These are phyloP conservation scores for Malurus splendens DNA, from an alignment of 2,797 vertebrate genomes.

Conservation along the genomic window DNA sequence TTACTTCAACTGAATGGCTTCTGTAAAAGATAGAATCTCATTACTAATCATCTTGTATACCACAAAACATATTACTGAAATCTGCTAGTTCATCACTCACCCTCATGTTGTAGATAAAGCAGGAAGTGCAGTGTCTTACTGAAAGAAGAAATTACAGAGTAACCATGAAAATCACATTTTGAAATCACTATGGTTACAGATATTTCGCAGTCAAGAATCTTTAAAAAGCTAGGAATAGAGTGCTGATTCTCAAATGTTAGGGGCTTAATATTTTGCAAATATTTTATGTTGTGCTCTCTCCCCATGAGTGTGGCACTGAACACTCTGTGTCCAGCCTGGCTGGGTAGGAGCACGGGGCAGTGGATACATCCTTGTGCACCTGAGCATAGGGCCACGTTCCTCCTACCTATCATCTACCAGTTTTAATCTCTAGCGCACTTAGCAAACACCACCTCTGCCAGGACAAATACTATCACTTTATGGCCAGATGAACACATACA, in stretches of 20 bases:
- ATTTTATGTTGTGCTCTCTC: not conserved
- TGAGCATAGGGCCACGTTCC: not conserved
- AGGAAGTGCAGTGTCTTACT: not conserved
- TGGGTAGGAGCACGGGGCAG: not conserved
- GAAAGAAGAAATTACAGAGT: not conserved
- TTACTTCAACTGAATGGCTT: not conserved
- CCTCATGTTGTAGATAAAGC: not conserved
- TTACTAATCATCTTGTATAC: not conserved
- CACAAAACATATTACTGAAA: not conserved
- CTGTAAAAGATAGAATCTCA: not conserved
- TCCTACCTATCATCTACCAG: not conserved
- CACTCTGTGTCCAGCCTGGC: not conserved
- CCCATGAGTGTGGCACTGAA: fast-evolving
- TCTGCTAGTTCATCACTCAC: not conserved
- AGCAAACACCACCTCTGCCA: not conserved
- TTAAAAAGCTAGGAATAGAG: not conserved
- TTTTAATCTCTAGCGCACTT: not conserved
- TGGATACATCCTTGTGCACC: not conserved
- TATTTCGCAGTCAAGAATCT: not conserved
- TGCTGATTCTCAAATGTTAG: not conserved
- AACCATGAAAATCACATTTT: not conserved
- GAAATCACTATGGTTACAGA: not conserved
- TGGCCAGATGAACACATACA: not conserved
- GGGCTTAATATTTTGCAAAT: not conserved
- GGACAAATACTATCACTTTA: not conserved